phyloP scores from a whole-genome alignment of 1,140 invertebrate species.

The Trachelipus rathkii region DNA sequence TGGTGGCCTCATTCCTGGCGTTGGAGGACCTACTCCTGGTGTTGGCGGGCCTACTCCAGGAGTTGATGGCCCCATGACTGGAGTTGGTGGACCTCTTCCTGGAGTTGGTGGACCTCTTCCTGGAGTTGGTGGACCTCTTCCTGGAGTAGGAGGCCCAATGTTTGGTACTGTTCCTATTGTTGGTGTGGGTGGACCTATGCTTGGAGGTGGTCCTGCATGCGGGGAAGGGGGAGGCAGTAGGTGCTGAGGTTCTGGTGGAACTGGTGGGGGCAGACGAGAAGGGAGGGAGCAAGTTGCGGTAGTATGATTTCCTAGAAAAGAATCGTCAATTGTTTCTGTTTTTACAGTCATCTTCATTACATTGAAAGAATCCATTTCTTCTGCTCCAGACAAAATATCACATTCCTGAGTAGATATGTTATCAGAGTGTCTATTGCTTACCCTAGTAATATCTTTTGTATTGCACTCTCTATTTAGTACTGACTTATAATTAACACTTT shows the following conservation, averaged over 20 bases:
- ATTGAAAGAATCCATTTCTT: background rate
- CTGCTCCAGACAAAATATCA: background rate
- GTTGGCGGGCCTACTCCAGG: background rate
- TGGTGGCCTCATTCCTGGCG: background rate
- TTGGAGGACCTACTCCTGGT: background rate
- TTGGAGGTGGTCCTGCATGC: constrained; percentile 2
- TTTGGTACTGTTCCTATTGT: background rate
- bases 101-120: background rate
- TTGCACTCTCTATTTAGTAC: constrained; percentile 7
- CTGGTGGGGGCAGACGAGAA: background rate
- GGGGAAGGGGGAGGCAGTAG: background rate
- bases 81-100: background rate
- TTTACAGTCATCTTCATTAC: background rate
- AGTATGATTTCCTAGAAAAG: background rate
- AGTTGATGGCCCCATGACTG: background rate
- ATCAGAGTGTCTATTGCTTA: background rate
- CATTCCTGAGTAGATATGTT: constrained; percentile 4
- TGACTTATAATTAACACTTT: constrained; percentile 2
- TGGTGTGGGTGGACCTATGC: background rate
- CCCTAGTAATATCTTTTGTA: background rate
- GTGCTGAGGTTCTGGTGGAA: constrained; percentile 2
- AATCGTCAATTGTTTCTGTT: background rate
- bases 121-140: constrained; percentile 1
- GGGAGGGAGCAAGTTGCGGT: background rate
- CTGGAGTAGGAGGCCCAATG: constrained; percentile 2